A percentile compares a stretch with the other conserved stretches of the same genome.
phyloP scores from a whole-genome alignment of 2,113 vertebrate genomes.

The Callopanchax toddi region DNA sequence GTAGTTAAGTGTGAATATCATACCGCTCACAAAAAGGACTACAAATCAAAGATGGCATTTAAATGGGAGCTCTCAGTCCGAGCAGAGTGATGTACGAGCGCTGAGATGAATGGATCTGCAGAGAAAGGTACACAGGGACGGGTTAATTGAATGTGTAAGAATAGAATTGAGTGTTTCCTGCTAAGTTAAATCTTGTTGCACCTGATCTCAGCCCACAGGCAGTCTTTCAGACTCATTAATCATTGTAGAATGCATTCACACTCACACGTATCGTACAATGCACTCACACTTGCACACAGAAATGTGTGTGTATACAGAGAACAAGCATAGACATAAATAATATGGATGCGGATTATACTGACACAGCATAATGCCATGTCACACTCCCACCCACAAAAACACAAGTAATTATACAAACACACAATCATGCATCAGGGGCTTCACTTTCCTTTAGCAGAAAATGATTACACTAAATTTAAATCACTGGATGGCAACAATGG shows the following conservation, averaged over 20 bases:
- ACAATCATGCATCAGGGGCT: constrained; percentile 10
- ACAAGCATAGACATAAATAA: constrained; percentile 25
- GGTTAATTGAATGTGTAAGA: constrained; percentile 77
- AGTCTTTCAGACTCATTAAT: constrained; percentile 68
- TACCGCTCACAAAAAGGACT: constrained; percentile 25
- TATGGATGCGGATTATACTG: constrained; percentile 37
- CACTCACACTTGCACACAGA: constrained; percentile 18
- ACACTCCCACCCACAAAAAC: constrained; percentile 15
- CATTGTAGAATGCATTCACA: constrained; percentile 47
- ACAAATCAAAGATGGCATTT: constrained; percentile 54
- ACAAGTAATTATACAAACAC: constrained; percentile 18
- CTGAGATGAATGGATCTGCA: constrained; percentile 58
- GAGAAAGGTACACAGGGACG: constrained; percentile 52
- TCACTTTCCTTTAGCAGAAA: not conserved
- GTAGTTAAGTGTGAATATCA: constrained; percentile 26
- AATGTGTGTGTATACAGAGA: not conserved
- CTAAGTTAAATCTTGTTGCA: constrained; percentile 74
- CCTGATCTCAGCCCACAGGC: constrained; percentile 73
- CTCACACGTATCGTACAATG: not conserved
- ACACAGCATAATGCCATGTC: constrained; percentile 22
- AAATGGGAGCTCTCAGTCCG: constrained; percentile 31
- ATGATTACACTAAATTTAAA: not conserved
- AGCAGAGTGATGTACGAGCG: constrained; percentile 34
- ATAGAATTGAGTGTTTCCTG: constrained; percentile 71
- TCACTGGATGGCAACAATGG: too few species aligned